Conservation (phyloP, 2,797 vertebrate genomes). For the Loris lydekkerianus region DNA sequence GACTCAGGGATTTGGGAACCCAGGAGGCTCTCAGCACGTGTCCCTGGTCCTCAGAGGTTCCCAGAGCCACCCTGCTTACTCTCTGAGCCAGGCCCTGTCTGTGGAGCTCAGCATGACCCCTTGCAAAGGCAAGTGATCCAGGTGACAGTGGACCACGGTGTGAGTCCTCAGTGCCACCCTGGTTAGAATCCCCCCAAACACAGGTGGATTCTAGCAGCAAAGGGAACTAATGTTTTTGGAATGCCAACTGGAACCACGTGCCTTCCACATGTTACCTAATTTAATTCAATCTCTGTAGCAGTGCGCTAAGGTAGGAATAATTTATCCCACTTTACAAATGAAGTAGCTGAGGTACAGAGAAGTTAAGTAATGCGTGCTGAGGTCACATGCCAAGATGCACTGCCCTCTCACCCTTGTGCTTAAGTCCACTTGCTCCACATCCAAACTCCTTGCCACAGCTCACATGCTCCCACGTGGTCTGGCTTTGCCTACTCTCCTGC, state of each 20-base stretch:
- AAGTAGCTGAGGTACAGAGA: neutral
- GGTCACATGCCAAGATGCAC: neutral
- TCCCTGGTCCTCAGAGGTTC: neutral
- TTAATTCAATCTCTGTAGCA: neutral
- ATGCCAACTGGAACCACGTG: neutral
- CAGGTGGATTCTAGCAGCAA: neutral
- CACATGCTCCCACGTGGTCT: fast-evolving
- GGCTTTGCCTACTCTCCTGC: neutral
- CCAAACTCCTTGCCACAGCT: neutral
- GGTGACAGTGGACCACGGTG: fast-evolving
- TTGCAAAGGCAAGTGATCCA: neutral
- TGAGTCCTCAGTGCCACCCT: neutral
- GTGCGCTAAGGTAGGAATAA: neutral
- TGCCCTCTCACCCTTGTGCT: neutral
- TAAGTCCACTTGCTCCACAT: neutral
- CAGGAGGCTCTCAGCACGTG: neutral
- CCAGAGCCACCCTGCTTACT: neutral
- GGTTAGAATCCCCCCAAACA: neutral
- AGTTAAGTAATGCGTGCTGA: neutral
- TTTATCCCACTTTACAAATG: neutral
- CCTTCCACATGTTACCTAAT: neutral
- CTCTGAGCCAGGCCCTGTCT: neutral
- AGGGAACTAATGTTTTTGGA: no score
- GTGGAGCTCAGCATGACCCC: neutral
- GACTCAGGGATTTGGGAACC: neutral